These are phyloP conservation scores for Cheumatopsyche charites DNA, from an alignment of 1,140 invertebrate species.

Conservation along the genomic window DNA sequence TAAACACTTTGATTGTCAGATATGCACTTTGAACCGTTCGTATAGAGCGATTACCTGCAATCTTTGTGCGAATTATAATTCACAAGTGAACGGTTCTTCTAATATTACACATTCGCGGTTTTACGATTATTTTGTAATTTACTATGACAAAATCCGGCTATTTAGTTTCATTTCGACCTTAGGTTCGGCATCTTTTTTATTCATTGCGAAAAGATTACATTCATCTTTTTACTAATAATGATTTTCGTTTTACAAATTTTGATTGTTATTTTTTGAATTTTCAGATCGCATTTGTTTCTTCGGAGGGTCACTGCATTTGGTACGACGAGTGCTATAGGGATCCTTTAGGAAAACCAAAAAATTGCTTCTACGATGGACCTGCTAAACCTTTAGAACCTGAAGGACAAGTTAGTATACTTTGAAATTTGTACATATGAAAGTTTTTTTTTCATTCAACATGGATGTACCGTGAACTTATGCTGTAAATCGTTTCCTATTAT, in stretches of 20 bases:
- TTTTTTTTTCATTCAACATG: not conserved
- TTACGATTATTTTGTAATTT: not conserved
- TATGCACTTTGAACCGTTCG: too few relatives aligned
- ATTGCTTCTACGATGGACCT: conserved; percentile 76
- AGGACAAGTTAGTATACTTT: conserved; percentile 51
- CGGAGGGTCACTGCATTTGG: conserved; percentile 74
- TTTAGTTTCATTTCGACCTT: too few relatives aligned
- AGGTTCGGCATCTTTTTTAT: too few relatives aligned
- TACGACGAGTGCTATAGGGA: conserved; percentile 71
- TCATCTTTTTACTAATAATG: not conserved
- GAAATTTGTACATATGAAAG: too few relatives aligned
- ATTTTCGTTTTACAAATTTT: conserved; percentile 1
- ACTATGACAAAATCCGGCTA: too few relatives aligned
- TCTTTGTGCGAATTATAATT: conserved; percentile 1
- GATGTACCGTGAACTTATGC: too few relatives aligned
- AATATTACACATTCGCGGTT: not conserved
- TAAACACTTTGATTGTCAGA: too few relatives aligned
- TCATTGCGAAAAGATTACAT: too few relatives aligned
- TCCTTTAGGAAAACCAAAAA: conserved; percentile 55
- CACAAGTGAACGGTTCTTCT: not conserved
- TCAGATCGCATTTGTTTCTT: conserved; percentile 48
- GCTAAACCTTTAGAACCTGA: conserved; percentile 64
- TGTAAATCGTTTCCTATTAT: too few relatives aligned
- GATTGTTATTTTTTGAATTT: conserved; percentile 32
- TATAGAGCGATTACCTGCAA: not conserved